A percentile compares a stretch with the other conserved stretches of the same genome.
Conservation (phyloP, 2,888 invertebrate genomes). For the Cremastobaeus sp. region DNA sequence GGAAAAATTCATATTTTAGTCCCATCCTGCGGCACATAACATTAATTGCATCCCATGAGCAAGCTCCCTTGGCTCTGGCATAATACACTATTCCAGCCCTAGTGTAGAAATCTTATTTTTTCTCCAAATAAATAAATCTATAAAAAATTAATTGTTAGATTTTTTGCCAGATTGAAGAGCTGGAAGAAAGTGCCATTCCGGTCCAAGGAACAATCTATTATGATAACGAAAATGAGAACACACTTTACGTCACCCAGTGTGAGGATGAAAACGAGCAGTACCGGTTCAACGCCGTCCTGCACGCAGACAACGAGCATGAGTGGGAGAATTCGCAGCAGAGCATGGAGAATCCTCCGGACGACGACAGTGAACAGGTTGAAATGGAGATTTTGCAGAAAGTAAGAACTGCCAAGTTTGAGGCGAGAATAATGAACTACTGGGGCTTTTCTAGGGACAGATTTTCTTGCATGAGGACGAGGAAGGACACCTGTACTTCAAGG, state of each 20-base stretch:
- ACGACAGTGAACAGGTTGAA: slow-evolving; percentile 58
- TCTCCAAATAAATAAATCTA: too few species aligned
- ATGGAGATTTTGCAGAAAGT: too few species aligned
- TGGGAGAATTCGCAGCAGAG: slow-evolving; percentile 71
- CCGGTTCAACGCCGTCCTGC: slow-evolving; percentile 65
- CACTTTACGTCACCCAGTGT: slow-evolving; percentile 72
- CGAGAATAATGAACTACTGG: neutral
- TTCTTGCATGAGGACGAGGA: slow-evolving; percentile 76
- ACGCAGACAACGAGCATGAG: slow-evolving; percentile 69
- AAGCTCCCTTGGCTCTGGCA: too few species aligned
- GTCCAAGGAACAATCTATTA: slow-evolving; percentile 75
- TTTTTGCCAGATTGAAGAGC: slow-evolving; percentile 72
- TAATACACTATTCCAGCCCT: too few species aligned
- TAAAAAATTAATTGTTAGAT: neutral
- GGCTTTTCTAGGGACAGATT: slow-evolving; percentile 70
- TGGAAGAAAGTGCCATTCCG: slow-evolving; percentile 71
- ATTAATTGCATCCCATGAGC: too few species aligned
- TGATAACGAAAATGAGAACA: slow-evolving; percentile 74
- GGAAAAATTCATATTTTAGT: too few species aligned
- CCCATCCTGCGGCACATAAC: too few species aligned
- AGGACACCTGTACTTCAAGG: slow-evolving; percentile 76
- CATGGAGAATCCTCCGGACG: slow-evolving; percentile 51
- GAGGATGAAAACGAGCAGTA: slow-evolving; percentile 70
- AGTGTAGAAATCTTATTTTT: too few species aligned
- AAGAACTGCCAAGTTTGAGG: too few species aligned